A percentile compares a stretch with the other conserved stretches of the same genome.
Conservation (phyloP, 2,888 invertebrate genomes). For the Leptarthrus brevirostris region DNA sequence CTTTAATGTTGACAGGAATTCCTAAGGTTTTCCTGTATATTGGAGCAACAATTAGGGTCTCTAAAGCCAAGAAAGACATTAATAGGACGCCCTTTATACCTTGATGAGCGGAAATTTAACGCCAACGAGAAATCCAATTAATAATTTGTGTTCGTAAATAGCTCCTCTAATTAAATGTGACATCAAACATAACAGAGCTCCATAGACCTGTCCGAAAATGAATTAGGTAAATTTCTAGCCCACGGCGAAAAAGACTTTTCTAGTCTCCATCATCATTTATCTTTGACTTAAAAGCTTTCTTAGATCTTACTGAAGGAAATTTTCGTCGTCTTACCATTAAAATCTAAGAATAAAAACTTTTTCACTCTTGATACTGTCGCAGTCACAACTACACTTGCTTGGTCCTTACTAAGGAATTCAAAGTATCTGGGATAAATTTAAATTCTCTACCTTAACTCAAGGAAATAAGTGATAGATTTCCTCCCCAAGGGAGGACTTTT, state of each 20-base stretch:
- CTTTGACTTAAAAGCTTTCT: conserved; percentile 34
- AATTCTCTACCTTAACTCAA: conserved; percentile 22
- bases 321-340: not conserved
- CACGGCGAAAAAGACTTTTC: conserved; percentile 5
- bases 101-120: conserved; percentile 1
- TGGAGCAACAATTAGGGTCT: no score
- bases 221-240: conserved; percentile 25
- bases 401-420: not conserved
- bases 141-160: not conserved
- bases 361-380: no score
- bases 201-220: conserved; percentile 12
- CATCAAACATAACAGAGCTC: conserved; percentile 22
- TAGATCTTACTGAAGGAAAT: conserved; percentile 23
- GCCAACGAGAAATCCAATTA: conserved; percentile 17
- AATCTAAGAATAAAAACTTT: conserved; percentile 1
- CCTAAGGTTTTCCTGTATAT: no score
- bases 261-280: not conserved
- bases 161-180: conserved; percentile 35
- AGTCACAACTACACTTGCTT: not conserved
- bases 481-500: not conserved
- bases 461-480: conserved; percentile 5
- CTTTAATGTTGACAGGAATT: no score
- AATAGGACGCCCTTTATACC: not conserved
- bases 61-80: not conserved
- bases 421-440: conserved; percentile 31